Percentiles rank a stretch among this genome's conserved stretches.
phyloP scores from a whole-genome alignment of 2,797 vertebrate genomes.

The Gymnothorax reevesii region DNA sequence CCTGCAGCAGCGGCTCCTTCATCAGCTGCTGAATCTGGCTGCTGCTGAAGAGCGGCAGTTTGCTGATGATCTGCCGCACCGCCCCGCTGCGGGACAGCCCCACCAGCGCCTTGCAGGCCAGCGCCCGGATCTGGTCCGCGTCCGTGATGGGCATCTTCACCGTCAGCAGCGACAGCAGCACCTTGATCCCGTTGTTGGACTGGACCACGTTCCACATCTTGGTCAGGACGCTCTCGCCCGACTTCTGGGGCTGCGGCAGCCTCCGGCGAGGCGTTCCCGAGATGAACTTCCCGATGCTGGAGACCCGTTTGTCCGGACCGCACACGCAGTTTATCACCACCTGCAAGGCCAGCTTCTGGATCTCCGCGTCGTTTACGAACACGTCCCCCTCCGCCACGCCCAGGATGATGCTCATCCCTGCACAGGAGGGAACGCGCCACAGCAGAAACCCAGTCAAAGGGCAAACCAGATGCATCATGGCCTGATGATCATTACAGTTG shows the following conservation, averaged over 20 bases:
- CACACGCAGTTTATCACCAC: slow-evolving; percentile 98
- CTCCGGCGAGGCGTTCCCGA: slow-evolving; percentile 91
- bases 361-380: slow-evolving; percentile 96
- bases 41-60: slow-evolving; percentile 95
- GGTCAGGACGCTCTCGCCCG: slow-evolving; percentile 87
- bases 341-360: slow-evolving; percentile 98
- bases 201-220: slow-evolving; percentile 99
- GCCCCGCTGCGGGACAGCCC: slow-evolving; percentile 90
- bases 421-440: background rate
- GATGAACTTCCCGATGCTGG: slow-evolving; percentile 96
- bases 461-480: background rate
- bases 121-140: slow-evolving; percentile 93
- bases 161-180: slow-evolving; percentile 90
- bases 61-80: slow-evolving; percentile 97
- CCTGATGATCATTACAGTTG: background rate
- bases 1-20: slow-evolving; percentile 97
- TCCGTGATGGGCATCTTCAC: slow-evolving; percentile 99
- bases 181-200: slow-evolving; percentile 99
- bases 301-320: slow-evolving; percentile 93
- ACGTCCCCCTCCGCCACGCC: slow-evolving; percentile 97
- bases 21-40: slow-evolving; percentile 98
- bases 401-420: slow-evolving; percentile 97
- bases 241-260: slow-evolving; percentile 85
- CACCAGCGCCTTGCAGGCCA: slow-evolving; percentile 95
- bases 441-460: background rate